Percentiles rank a stretch among this genome's conserved stretches.
These are phyloP conservation scores for Rhodinocichla rosea DNA, from an alignment of 2,113 vertebrate genomes.

Conservation along the genomic window DNA sequence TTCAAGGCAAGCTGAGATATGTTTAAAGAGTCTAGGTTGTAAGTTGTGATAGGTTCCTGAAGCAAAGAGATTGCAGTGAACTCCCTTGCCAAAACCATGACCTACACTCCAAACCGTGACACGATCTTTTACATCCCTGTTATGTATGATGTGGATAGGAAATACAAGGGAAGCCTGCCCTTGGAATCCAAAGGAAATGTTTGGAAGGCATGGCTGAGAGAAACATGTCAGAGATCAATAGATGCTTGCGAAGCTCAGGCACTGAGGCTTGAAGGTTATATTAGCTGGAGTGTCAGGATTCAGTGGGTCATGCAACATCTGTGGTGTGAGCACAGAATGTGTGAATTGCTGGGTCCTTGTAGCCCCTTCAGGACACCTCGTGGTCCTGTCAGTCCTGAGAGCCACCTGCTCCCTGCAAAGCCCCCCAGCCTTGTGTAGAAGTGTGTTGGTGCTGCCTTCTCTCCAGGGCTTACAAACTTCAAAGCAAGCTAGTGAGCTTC, in stretches of 20 bases:
- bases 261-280: not conserved
- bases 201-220: not conserved
- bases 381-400: not conserved
- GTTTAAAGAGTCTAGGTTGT: not conserved
- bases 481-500: conserved; percentile 31
- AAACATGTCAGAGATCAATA: not conserved
- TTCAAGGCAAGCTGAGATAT: not conserved
- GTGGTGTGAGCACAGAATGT: not conserved
- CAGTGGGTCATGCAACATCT: not conserved
- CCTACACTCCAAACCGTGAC: not conserved
- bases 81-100: not conserved
- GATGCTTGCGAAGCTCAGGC: not conserved
- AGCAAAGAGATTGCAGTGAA: not conserved
- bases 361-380: not conserved
- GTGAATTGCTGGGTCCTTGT: not conserved
- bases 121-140: not conserved
- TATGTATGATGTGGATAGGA: not conserved
- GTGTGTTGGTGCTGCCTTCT: not conserved
- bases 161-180: not conserved
- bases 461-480: not conserved
- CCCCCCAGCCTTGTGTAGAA: not conserved
- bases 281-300: not conserved
- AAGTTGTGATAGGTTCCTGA: not conserved
- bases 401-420: conserved; percentile 6
- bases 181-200: not conserved